Evolutionary conservation across 2,888 invertebrate genomes (phyloP).

Genomic region (Dugesia japonica): DNA sequence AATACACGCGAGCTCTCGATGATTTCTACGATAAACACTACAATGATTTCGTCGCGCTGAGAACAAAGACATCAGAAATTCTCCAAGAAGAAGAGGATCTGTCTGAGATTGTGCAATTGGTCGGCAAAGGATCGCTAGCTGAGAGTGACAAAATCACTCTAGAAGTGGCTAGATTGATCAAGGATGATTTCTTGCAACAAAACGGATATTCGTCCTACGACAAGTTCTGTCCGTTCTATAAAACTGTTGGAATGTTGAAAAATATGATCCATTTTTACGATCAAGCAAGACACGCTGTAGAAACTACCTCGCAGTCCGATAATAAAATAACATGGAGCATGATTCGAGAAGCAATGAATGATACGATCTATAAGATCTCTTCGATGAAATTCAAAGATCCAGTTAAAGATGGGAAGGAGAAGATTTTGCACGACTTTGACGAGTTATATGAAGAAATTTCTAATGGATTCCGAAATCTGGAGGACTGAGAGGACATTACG

Average conservation of each 20-base stretch:
- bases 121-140: constrained; percentile 92
- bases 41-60: constrained; percentile 81
- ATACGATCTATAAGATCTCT: constrained; percentile 71
- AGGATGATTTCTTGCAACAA: constrained; percentile 98
- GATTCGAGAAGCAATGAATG: constrained; percentile 88
- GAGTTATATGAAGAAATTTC: constrained; percentile 89
- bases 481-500: constrained; percentile 54
- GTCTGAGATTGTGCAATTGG: constrained; percentile 96
- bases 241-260: constrained; percentile 91
- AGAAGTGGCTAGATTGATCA: constrained; percentile 88
- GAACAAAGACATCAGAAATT: constrained; percentile 85
- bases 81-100: constrained; percentile 95
- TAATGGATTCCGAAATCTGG: constrained; percentile 88
- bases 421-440: constrained; percentile 88
- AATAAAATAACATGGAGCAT: constrained; percentile 96
- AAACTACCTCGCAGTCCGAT: constrained; percentile 91
- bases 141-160: constrained; percentile 97
- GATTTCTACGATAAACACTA: constrained; percentile 98
- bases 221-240: constrained; percentile 97
- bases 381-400: constrained; percentile 99
- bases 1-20: constrained; percentile 91
- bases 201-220: constrained; percentile 61
- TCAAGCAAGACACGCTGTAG: constrained; percentile 88
- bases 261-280: constrained; percentile 98
- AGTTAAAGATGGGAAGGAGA: constrained; percentile 86